phyloP scores from a whole-genome alignment of 2,113 vertebrate genomes.

The Silurus meridionalis region DNA sequence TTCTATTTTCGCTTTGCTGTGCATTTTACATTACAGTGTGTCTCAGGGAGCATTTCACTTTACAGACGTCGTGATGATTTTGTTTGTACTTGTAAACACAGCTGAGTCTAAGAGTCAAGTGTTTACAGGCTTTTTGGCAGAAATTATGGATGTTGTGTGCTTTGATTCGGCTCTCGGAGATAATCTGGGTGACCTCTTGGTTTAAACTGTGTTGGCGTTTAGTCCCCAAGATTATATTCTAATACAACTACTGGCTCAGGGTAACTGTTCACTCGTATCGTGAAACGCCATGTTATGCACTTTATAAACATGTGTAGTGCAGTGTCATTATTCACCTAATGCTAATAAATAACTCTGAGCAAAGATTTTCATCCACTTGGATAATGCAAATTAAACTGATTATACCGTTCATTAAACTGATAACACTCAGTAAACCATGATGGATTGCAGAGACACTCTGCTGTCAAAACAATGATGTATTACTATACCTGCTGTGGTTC shows the following conservation, averaged over 20 bases:
- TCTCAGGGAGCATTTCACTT: neutral
- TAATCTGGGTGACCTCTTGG: neutral
- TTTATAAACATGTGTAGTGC: slow-evolving; percentile 34
- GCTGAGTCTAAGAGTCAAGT: neutral
- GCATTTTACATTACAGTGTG: neutral
- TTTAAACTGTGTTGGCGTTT: neutral
- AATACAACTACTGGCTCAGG: neutral
- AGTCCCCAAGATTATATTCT: neutral
- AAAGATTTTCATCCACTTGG: slow-evolving; percentile 34
- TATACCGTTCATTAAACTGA: slow-evolving; percentile 21
- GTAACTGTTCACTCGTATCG: neutral
- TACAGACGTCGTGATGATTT: neutral
- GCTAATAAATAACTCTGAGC: slow-evolving; percentile 33
- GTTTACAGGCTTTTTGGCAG: neutral
- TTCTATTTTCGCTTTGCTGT: neutral
- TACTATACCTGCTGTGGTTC: neutral
- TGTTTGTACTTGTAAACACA: neutral
- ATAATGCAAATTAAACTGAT: slow-evolving; percentile 57
- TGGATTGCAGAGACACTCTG: neutral
- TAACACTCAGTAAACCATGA: neutral
- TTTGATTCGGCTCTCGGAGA: neutral
- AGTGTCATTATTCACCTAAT: slow-evolving; percentile 34
- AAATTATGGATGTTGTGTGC: neutral
- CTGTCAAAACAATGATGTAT: neutral
- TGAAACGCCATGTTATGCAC: too few species aligned